phyloP scores from a whole-genome alignment of 2,113 vertebrate genomes.

The Plectropomus leopardus region DNA sequence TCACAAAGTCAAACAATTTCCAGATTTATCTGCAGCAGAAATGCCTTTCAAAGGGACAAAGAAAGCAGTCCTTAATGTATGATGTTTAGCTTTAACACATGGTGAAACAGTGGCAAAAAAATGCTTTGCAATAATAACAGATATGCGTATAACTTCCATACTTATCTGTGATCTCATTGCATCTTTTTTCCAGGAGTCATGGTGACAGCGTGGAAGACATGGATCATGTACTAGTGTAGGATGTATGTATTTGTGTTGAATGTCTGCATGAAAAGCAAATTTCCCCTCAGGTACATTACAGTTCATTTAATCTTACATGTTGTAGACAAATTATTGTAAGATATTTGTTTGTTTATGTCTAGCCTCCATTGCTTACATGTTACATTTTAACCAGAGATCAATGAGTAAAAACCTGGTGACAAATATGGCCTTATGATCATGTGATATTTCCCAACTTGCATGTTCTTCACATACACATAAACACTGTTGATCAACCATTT shows the following conservation, averaged over 20 bases:
- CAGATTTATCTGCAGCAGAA: neutral
- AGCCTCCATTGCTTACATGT: neutral
- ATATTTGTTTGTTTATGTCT: neutral
- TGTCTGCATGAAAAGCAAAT: no score
- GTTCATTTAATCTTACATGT: no score
- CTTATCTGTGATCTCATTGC: neutral
- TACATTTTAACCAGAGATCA: neutral
- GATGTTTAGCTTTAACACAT: neutral
- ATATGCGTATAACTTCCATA: neutral
- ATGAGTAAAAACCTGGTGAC: neutral
- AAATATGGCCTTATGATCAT: neutral
- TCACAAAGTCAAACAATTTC: slow-evolving; percentile 21
- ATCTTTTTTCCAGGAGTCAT: no score
- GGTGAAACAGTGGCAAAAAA: no score
- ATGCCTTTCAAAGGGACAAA: neutral
- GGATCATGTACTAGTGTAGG: no score
- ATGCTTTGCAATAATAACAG: neutral
- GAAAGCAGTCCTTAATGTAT: neutral
- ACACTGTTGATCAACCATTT: neutral
- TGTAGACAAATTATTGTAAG: neutral
- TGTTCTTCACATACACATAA: neutral
- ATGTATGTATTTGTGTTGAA: no score
- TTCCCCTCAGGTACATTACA: no score
- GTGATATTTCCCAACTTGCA: neutral
- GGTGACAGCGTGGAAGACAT: no score